Conservation (phyloP, 2,888 invertebrate species). For the Eulithis testata region DNA sequence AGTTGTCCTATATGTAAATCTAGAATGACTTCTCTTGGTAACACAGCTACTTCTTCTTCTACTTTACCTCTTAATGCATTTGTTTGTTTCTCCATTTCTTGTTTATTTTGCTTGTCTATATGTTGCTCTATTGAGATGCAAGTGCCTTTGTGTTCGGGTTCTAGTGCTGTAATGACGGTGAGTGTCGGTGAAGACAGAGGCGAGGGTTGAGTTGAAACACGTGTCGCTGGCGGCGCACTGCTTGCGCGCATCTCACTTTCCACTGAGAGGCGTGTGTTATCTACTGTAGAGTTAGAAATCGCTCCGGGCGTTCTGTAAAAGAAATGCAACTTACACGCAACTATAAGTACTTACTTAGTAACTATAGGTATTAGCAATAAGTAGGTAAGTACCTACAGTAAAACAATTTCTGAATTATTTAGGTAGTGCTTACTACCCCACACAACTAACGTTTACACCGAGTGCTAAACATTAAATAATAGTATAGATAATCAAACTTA, state of each 20-base stretch:
- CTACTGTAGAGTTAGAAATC: constrained; percentile 11
- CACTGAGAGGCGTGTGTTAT: constrained; percentile 50
- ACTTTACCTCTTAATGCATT: constrained; percentile 6
- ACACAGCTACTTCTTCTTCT: constrained; percentile 10
- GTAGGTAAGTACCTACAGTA: too few relatives aligned
- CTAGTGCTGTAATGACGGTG: constrained; percentile 9
- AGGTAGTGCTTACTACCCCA: too few relatives aligned
- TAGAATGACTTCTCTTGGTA: constrained; percentile 22
- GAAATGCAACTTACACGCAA: not conserved
- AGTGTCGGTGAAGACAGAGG: constrained; percentile 14
- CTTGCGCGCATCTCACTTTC: constrained; percentile 61
- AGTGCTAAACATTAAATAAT: not conserved
- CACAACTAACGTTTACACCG: too few relatives aligned
- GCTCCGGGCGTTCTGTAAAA: constrained; percentile 24
- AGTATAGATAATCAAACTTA: constrained; percentile 43
- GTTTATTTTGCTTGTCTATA: constrained; percentile 3
- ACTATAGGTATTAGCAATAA: too few relatives aligned
- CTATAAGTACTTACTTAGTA: too few relatives aligned
- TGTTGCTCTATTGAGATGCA: constrained; percentile 59
- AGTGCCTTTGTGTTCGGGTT: constrained; percentile 51
- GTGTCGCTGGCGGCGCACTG: constrained; percentile 61
- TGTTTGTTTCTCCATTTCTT: constrained; percentile 29
- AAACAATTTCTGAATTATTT: too few relatives aligned
- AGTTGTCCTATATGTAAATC: constrained; percentile 18
- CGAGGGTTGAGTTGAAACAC: constrained; percentile 14